Evolutionary conservation across 2,797 vertebrate species (phyloP).

Genomic region (Rousettus madagascariensis): DNA sequence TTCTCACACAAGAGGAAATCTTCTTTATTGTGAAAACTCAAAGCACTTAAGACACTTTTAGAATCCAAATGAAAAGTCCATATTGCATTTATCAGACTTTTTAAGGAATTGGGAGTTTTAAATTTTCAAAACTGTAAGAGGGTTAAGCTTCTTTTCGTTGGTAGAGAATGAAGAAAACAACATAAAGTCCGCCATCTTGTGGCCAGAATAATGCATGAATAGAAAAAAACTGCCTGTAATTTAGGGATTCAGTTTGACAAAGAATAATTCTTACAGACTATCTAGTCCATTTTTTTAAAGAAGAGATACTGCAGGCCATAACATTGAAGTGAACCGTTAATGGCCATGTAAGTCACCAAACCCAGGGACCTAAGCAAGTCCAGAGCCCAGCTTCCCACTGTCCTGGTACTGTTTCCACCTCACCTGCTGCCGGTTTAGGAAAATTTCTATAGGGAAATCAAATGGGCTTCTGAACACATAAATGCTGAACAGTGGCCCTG

Average conservation of each 20-base stretch:
- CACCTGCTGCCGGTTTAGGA: not conserved
- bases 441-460: constrained; percentile 32
- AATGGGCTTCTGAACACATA: not conserved
- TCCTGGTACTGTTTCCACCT: not conserved
- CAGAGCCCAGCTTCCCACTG: not conserved
- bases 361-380: not conserved
- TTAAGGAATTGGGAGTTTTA: constrained; percentile 45
- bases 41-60: constrained; percentile 66
- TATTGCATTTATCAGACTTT: constrained; percentile 56
- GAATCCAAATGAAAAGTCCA: constrained; percentile 45
- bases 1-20: constrained; percentile 37
- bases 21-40: constrained; percentile 71
- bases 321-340: not conserved
- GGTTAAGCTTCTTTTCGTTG: constrained; percentile 20
- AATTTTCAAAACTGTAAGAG: constrained; percentile 53
- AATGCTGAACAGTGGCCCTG: not conserved
- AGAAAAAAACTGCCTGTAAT: not conserved
- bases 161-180: constrained; percentile 72
- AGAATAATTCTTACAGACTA: not conserved
- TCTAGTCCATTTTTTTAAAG: not conserved
- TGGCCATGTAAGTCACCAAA: not conserved
- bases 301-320: not conserved
- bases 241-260: not conserved
- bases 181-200: constrained; percentile 85
- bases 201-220: constrained; percentile 59